Percentiles rank a stretch among this genome's conserved stretches.
Conservation (phyloP, 92 coral and sea anemone species). For the Scolanthus callimorphus region DNA sequence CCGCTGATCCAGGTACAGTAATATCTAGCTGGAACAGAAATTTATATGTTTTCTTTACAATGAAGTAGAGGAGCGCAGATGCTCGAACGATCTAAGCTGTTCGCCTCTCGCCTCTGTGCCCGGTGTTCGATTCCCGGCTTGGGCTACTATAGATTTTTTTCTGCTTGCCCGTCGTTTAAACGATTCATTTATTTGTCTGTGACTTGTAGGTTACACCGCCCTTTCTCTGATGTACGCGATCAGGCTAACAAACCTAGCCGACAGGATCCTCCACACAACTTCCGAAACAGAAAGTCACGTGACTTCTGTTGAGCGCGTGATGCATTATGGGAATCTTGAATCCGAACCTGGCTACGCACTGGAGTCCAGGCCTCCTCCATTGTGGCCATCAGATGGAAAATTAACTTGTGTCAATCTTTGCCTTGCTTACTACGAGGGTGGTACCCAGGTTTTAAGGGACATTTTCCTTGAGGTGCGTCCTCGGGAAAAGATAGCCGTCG, state of each 20-base stretch:
- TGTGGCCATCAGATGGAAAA: slow-evolving; percentile 24
- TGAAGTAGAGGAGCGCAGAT: too few species aligned
- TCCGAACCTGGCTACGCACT: slow-evolving; percentile 26
- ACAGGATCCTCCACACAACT: slow-evolving; percentile 16
- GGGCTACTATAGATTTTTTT: too few species aligned
- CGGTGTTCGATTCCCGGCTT: too few species aligned
- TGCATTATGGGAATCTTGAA: slow-evolving; percentile 2
- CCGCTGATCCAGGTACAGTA: slow-evolving; percentile 20
- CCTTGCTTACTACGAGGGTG: slow-evolving; percentile 10
- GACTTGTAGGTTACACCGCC: too few species aligned
- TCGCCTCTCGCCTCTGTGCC: too few species aligned
- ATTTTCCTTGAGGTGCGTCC: slow-evolving; percentile 8
- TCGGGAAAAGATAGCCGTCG: slow-evolving; percentile 12
- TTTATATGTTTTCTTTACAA: too few species aligned
- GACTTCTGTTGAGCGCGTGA: slow-evolving; percentile 22
- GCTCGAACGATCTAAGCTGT: too few species aligned
- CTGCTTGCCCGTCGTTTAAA: too few species aligned
- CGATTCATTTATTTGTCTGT: too few species aligned
- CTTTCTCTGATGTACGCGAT: slow-evolving; percentile 27
- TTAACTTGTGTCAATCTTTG: slow-evolving; percentile 15
- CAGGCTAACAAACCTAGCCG: slow-evolving; percentile 3
- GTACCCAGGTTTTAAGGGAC: slow-evolving; percentile 5
- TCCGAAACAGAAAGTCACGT: slow-evolving; percentile 12
- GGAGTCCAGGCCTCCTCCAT: slow-evolving; percentile 10
- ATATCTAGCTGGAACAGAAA: too few species aligned